A percentile compares a stretch with the other conserved stretches of the same genome.
Conservation (phyloP, 2,113 vertebrate genomes). For the Capreolus pygargus region DNA sequence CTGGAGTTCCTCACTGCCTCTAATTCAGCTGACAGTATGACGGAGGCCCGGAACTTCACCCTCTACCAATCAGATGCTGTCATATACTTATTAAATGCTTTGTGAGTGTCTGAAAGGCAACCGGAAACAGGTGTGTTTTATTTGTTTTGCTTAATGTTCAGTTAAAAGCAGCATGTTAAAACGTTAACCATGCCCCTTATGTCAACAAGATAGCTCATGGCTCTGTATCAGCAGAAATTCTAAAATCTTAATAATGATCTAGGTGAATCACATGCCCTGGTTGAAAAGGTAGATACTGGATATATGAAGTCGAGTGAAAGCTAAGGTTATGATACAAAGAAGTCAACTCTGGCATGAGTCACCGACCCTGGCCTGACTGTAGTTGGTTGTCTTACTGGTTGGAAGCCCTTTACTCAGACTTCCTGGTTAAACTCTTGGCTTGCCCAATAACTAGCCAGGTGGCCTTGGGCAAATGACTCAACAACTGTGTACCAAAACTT, state of each 20-base stretch:
- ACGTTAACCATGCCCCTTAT: background rate
- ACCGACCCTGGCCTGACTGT: background rate
- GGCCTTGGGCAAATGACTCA: background rate
- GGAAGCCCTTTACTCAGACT: background rate
- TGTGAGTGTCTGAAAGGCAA: background rate
- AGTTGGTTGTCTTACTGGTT: background rate
- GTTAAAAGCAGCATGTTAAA: constrained; percentile 18
- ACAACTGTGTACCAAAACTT: background rate
- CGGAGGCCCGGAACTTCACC: background rate
- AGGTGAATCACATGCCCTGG: background rate
- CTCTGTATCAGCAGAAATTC: background rate
- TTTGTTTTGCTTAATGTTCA: constrained; percentile 32
- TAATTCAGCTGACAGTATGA: background rate
- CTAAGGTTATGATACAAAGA: background rate
- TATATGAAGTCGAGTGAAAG: background rate
- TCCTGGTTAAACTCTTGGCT: background rate
- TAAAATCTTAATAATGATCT: background rate
- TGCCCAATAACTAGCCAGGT: background rate
- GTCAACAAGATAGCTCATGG: background rate
- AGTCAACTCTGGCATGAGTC: background rate
- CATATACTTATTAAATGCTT: constrained; percentile 6
- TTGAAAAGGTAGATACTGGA: background rate
- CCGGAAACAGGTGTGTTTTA: constrained; percentile 13
- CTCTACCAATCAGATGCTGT: background rate
- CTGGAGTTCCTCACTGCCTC: background rate